Conservation (phyloP, 2,888 invertebrate genomes). For the Melangyna quadrimaculata region DNA sequence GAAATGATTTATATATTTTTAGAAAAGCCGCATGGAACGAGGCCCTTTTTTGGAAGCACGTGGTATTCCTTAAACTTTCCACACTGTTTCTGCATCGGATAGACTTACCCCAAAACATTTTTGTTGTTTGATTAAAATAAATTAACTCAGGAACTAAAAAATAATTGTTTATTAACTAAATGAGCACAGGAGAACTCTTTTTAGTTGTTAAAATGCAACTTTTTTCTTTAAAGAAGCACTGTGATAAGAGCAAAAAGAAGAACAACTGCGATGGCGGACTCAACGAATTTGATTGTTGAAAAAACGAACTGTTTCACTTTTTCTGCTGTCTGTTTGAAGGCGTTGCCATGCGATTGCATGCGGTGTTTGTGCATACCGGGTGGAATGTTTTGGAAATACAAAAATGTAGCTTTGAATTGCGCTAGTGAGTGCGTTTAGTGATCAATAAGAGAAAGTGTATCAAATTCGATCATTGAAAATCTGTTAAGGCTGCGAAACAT, state of each 20-base stretch:
- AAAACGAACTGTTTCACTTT: not conserved
- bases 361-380: constrained; percentile 35
- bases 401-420: not conserved
- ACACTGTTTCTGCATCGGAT: not conserved
- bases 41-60: constrained; percentile 25
- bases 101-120: constrained; percentile 80
- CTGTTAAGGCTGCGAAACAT: no score
- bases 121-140: constrained; percentile 41
- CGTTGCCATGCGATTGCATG: constrained; percentile 6
- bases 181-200: not conserved
- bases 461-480: no score
- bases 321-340: not conserved
- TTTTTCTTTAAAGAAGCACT: not conserved
- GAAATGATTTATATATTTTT: not conserved
- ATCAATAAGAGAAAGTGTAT: not conserved
- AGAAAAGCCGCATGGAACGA: constrained; percentile 37
- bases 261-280: constrained; percentile 56
- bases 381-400: constrained; percentile 15
- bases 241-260: not conserved
- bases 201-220: not conserved
- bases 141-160: constrained; percentile 40
- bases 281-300: constrained; percentile 42
- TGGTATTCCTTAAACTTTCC: constrained; percentile 47
- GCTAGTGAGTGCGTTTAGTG: not conserved
- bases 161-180: constrained; percentile 27